Base-by-base conservation (phyloP, 2,797 vertebrate species). In the Poliocrania exsul region DNA sequence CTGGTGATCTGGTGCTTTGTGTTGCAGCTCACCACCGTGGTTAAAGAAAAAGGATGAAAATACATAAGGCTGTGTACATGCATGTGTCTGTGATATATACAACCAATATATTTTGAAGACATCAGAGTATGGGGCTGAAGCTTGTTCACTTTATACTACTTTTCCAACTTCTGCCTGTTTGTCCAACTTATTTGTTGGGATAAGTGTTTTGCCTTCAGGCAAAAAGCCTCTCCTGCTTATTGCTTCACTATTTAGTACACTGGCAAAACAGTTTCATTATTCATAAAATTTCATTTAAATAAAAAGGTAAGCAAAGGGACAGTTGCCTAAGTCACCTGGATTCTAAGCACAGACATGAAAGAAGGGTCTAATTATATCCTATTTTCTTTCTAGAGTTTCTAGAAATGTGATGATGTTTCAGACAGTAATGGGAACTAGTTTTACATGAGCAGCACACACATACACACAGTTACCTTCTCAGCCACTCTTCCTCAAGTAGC, bases 61-160 rank as follows among this genome's bases (percentile, higher is more conserved):
- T 3, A 44, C 29, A 51, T 13, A 54, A 21, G 6, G 18, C 31
- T 78, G n/a, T 46, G 44, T 29, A 72, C 13, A 9, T 3, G 3
- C 35, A 58, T 0, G 0, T 21, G 46, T 8, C 44, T 1, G 1
- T 33, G 31, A 29, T 17, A 62, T 0, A 19, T 5, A 11, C n/a
- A 70, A 56, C 18, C 35, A 85, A 29, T 7, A 10, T 4, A 24
- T 40, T 73, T 54, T 21, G 40, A 57, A 81, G 35, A 50, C 65
- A 61, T 31, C 24, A 10, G 5, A 9, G 19, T 42, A 33, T 81
- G 64, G 21, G 46, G 42, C 10, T 74, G 40, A 86, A 88, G 33
- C 56, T 38, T 70, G 29, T 14, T 29, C 1, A 2, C 12, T 86
- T 62, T 17, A 47, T 40, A 23, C 9, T 44, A 60, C 29, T 37